Percentiles rank a stretch among this genome's conserved stretches.
Evolutionary conservation across 2,113 vertebrate genomes (phyloP).

Genomic region (Acanthisitta chloris): DNA sequence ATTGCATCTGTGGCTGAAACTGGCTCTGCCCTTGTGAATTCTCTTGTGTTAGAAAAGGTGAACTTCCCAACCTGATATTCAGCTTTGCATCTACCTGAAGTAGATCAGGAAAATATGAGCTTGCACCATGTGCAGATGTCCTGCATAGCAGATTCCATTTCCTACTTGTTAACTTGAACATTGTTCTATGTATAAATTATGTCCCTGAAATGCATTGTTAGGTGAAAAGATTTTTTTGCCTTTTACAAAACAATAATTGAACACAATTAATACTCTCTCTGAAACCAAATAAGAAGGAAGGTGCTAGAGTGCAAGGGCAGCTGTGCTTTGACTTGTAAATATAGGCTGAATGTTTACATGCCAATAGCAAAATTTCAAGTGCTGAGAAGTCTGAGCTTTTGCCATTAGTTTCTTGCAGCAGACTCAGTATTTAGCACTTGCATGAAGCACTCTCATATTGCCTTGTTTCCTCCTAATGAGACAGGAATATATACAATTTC

Average conservation of each 20-base stretch:
- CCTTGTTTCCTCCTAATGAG: neutral
- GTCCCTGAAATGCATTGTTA: neutral
- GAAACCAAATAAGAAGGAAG: neutral
- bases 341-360: neutral
- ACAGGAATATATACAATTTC: neutral
- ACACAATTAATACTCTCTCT: neutral
- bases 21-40: neutral
- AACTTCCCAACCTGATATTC: neutral
- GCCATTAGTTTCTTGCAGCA: neutral
- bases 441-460: neutral
- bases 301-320: neutral
- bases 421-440: neutral
- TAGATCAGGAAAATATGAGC: neutral
- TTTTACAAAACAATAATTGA: neutral
- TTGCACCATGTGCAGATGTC: fast-evolving
- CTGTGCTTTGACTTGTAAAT: neutral
- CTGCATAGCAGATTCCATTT: neutral
- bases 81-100: neutral
- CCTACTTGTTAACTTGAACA: neutral
- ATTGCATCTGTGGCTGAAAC: neutral
- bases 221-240: neutral
- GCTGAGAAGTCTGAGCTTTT: neutral
- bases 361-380: neutral
- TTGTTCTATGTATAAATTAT: neutral
- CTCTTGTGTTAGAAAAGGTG: neutral